Evolutionary conservation across 2,113 vertebrate species (phyloP), one percentile per base, ranked within the genome.

Genomic region (Ageneiosus marmoratus): DNA sequence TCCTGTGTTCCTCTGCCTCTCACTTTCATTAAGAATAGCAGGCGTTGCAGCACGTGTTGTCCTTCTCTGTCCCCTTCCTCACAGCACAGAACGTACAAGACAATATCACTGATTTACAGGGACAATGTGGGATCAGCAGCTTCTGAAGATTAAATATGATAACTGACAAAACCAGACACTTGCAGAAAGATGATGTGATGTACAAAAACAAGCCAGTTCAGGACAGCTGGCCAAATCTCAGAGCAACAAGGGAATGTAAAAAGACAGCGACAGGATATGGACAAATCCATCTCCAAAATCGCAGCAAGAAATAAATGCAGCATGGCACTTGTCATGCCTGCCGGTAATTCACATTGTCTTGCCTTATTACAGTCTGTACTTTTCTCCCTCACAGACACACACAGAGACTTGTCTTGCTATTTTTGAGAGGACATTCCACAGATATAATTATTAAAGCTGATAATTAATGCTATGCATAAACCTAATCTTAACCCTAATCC

Each of bases 111-210:
- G 16, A 24, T 53, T 16, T 48, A 53, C 24, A 13, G 22, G 24
- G 24, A 87, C 79, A 69, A 48, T 62, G 83, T 69, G 16, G 60
- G 51, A 29, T 85, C 77, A 83, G 86, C 76, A 82, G 76, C 58
- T 85, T 84, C 69, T 44, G 34, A 76, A 32, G 70, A 82, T 85
- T 70, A 62, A 76, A 70, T 37, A 79, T 73, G 73, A 70, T 41
- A 78, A 78, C 34, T 63, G 78, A 79, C 46, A 73, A 16, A 77
- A 58, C 10, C 62, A 80, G 44, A 63, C 56, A 48, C 50, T 37
- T 65, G 29, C 46, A 67, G 50, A 13, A 56, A 56, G 16, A 51
- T 20, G 63, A 37, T 18, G 15, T 0, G 22, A 32, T 22, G 20
- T 0, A 62, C 24, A 60, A 83, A 76, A 41, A 27, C 60, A 56